A percentile compares a stretch with the other conserved stretches of the same genome.
Conservation (phyloP, 2,797 vertebrate species). For the Choloepus didactylus region DNA sequence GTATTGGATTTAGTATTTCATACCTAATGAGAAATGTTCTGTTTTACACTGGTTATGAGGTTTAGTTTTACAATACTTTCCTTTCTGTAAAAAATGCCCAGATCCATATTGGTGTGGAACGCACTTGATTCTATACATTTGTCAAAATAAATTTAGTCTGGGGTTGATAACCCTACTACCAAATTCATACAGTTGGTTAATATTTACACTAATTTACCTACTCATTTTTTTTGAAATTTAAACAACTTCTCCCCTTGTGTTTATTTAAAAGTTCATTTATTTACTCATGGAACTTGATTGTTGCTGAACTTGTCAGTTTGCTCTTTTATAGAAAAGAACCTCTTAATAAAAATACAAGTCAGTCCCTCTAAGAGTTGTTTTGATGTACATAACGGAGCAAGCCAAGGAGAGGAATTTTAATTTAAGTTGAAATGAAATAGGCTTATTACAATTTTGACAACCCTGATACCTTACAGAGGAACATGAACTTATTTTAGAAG, state of each 20-base stretch:
- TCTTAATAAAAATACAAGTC: conserved; percentile 74
- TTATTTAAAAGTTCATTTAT: conserved; percentile 62
- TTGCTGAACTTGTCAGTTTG: conserved; percentile 61
- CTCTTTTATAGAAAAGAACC: conserved; percentile 66
- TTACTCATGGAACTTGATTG: conserved; percentile 43
- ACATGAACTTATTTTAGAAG: neutral
- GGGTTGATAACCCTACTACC: neutral
- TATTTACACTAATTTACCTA: neutral
- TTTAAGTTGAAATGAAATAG: conserved; percentile 71
- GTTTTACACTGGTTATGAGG: neutral
- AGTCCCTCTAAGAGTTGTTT: conserved; percentile 69
- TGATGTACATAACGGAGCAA: conserved; percentile 57
- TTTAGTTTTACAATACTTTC: conserved; percentile 22
- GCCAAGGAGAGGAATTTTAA: conserved; percentile 65
- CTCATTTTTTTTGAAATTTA: neutral
- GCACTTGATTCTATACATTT: conserved; percentile 17
- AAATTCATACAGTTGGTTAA: conserved; percentile 13
- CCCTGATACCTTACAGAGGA: conserved; percentile 7
- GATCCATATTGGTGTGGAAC: neutral
- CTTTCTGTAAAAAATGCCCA: neutral
- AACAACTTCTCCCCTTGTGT: neutral
- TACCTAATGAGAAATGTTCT: neutral
- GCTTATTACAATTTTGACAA: conserved; percentile 62
- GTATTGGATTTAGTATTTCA: conserved; percentile 45
- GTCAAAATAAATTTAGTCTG: conserved; percentile 24